phyloP scores from a whole-genome alignment of 2,888 invertebrate genomes.

The Thecophora atra region DNA sequence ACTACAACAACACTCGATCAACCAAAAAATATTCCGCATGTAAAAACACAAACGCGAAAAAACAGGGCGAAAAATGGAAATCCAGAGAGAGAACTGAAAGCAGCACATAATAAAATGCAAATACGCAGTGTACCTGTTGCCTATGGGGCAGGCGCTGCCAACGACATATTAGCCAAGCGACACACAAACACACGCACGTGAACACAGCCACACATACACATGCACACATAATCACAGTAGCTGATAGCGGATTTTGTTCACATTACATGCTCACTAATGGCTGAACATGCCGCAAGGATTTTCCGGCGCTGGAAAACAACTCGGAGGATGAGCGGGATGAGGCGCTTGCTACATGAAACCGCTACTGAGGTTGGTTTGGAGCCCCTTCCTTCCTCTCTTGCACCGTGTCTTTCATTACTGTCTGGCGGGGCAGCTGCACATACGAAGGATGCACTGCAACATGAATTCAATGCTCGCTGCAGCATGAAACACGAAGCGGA shows the following conservation, averaged over 20 bases:
- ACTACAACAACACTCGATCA: background rate
- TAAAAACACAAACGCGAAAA: background rate
- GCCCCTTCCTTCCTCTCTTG: background rate
- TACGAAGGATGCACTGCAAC: background rate
- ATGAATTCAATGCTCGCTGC: background rate
- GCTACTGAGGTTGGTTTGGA: background rate
- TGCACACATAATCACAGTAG: constrained; percentile 36
- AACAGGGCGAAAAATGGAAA: background rate
- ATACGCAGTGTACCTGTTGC: constrained; percentile 30
- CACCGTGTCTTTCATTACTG: background rate
- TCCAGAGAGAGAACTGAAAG: background rate
- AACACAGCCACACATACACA: constrained; percentile 30
- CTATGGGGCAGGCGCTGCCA: constrained; percentile 24
- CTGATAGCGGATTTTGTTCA: constrained; percentile 43
- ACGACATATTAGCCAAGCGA: constrained; percentile 30
- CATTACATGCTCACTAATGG: constrained; percentile 63
- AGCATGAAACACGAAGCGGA: background rate
- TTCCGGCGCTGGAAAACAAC: constrained; percentile 42
- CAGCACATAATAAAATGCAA: constrained; percentile 34
- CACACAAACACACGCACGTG: constrained; percentile 20
- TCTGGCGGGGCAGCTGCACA: background rate
- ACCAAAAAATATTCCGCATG: background rate
- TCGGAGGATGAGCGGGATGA: background rate
- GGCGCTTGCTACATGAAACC: background rate
- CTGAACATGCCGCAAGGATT: constrained; percentile 62